Base-by-base conservation (phyloP, 2,888 invertebrate species). In the Lamproptera curius region DNA sequence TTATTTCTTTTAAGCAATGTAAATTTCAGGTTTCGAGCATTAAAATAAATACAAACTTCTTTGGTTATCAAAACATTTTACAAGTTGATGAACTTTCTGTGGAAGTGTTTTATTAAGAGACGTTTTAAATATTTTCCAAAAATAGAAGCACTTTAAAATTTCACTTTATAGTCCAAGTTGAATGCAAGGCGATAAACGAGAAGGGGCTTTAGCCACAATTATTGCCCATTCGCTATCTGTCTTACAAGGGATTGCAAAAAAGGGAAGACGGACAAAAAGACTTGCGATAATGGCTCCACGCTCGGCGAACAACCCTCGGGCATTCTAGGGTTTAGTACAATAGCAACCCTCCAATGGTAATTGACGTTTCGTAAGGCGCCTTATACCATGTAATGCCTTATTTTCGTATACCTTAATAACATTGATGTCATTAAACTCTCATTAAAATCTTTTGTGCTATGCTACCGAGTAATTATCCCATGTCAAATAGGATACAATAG, bases 161-260 rank as follows among this genome's bases (percentile, higher is more conserved):
- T n/a, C n/a, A n/a, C n/a, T n/a, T n/a, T n/a, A n/a, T n/a, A n/a
- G n/a, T n/a, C n/a, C n/a, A n/a, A n/a, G n/a, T n/a, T n/a, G 6
- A 20, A 20, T 11, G 15, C 31, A 37, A 52, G 54, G 41, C 52
- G 64, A 64, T 65, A 55, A 58, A 64, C 61, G 66, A 74, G 79
- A 81, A 80, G 78, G 73, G 74, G 74, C 73, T 76, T 73, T 69
- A 72, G 70, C 73, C 70, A 70, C 82, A 82, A 84, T 82, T 76
- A 81, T 80, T 79, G 77, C 75, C 78, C 76, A 76, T 76, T 76
- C 73, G 72, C 73, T 82, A 80, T 84, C 82, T 77, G 76, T 80
- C 75, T 74, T 74, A 74, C 75, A 73, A 67, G 75, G 70, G 72
- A 65, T 60, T 55, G 65, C 63, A 75, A 76, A 76, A 46, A 72